These are phyloP conservation scores for Archivesica marissinica DNA, from an alignment of 1,140 invertebrate genomes.

Conservation along the genomic window DNA sequence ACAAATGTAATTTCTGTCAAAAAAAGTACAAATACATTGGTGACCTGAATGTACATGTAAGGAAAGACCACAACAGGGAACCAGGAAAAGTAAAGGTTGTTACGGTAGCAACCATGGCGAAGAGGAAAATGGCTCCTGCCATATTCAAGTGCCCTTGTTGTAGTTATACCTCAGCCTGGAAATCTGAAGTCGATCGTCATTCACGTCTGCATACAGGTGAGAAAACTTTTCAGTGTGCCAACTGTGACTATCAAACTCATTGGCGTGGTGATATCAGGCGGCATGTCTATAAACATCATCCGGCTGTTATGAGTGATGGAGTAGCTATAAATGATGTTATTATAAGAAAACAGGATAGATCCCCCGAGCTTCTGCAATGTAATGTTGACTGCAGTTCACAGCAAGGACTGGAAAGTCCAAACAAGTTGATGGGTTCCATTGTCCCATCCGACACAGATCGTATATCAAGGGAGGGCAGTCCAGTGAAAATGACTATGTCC, in stretches of 20 bases:
- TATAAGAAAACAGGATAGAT: slow-evolving; percentile 53
- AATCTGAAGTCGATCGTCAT: slow-evolving; percentile 80
- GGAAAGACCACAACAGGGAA: slow-evolving; percentile 78
- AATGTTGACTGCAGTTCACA: slow-evolving; percentile 12
- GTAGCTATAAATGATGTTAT: slow-evolving; percentile 67
- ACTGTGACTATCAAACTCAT: slow-evolving; percentile 81
- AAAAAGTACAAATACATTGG: slow-evolving; percentile 84
- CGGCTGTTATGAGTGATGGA: slow-evolving; percentile 67
- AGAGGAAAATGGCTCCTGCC: slow-evolving; percentile 75
- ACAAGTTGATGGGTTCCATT: background rate
- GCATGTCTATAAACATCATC: slow-evolving; percentile 84
- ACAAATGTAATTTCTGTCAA: slow-evolving; percentile 81
- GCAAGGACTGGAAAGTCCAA: background rate
- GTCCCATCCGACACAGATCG: background rate
- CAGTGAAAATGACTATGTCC: slow-evolving; percentile 24
- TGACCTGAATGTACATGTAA: slow-evolving; percentile 82
- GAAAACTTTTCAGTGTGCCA: slow-evolving; percentile 81
- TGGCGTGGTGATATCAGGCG: slow-evolving; percentile 85
- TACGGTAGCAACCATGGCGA: slow-evolving; percentile 73
- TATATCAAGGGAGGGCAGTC: slow-evolving; percentile 11
- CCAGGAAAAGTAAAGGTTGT: slow-evolving; percentile 70
- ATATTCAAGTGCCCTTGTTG: slow-evolving; percentile 79
- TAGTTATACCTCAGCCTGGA: slow-evolving; percentile 75
- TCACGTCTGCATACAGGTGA: slow-evolving; percentile 77
- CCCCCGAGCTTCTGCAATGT: background rate